Evolutionary conservation across 2,113 vertebrate species (phyloP).

Genomic region (Tursiops truncatus): DNA sequence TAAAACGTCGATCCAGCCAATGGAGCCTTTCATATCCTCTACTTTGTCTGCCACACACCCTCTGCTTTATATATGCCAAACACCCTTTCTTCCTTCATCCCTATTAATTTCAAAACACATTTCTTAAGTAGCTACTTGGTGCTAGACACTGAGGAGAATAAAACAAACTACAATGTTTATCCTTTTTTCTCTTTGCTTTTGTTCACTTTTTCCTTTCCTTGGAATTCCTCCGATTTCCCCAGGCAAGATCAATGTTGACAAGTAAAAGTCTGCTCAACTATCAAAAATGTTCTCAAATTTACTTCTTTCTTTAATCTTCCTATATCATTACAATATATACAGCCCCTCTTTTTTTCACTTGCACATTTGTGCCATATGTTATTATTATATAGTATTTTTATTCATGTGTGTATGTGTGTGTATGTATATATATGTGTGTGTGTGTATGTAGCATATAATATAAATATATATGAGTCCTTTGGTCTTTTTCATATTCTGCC

Average conservation of each 20-base stretch:
- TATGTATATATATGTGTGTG: neutral
- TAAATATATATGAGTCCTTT: slow-evolving; percentile 37
- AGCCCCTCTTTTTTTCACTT: neutral
- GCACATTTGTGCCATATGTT: neutral
- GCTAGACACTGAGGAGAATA: neutral
- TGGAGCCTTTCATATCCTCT: neutral
- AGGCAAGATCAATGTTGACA: neutral
- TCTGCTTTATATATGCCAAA: neutral
- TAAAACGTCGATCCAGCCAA: neutral
- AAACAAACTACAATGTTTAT: neutral
- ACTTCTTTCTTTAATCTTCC: neutral
- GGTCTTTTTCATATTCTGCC: slow-evolving; percentile 75
- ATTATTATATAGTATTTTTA: neutral
- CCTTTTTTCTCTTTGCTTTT: neutral
- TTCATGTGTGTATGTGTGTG: neutral
- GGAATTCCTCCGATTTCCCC: neutral
- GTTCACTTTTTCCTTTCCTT: neutral
- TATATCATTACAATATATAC: neutral
- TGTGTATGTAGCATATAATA: neutral
- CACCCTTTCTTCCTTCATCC: neutral
- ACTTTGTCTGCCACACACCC: neutral
- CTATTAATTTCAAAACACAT: neutral
- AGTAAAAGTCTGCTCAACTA: neutral
- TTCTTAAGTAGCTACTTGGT: neutral
- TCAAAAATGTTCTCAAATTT: neutral